These are phyloP conservation scores for Pararge aegeria DNA, from an alignment of 1,140 invertebrate genomes.

Conservation along the genomic window DNA sequence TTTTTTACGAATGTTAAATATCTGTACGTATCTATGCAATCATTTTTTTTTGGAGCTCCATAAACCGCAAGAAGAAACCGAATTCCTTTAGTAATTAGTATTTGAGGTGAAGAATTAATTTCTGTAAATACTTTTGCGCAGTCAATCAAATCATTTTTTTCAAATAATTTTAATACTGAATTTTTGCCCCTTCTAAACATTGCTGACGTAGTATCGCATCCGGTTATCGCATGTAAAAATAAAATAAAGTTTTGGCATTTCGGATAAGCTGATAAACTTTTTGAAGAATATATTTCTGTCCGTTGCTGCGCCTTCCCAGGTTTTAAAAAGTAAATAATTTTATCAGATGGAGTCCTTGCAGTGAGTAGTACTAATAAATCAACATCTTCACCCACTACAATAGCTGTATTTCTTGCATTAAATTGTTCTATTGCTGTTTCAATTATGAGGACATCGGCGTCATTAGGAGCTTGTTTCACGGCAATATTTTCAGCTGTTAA, in stretches of 20 bases:
- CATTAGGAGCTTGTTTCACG: slow-evolving; percentile 42
- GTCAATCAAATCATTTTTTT: not conserved
- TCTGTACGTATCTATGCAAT: slow-evolving; percentile 40
- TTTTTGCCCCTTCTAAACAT: not conserved
- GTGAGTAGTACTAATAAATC: slow-evolving; percentile 47
- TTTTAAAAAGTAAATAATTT: slow-evolving; percentile 55
- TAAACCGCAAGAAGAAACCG: slow-evolving; percentile 51
- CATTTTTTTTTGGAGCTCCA: slow-evolving; percentile 51
- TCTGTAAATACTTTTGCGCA: not conserved
- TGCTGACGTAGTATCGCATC: not conserved
- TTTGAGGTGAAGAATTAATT: not conserved
- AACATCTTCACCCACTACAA: too few relatives aligned
- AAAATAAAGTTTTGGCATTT: slow-evolving; percentile 3
- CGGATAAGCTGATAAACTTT: slow-evolving; percentile 21
- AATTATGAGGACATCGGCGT: slow-evolving; percentile 47
- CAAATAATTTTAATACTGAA: slow-evolving; percentile 9
- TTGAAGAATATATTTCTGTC: slow-evolving; percentile 40
- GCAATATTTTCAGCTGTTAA: slow-evolving; percentile 36
- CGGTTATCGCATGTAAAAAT: slow-evolving; percentile 11
- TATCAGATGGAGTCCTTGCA: slow-evolving; percentile 43
- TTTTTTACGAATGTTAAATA: slow-evolving; percentile 46
- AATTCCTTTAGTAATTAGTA: slow-evolving; percentile 13
- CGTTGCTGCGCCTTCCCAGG: slow-evolving; percentile 49
- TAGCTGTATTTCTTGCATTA: slow-evolving; percentile 37
- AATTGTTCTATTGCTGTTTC: slow-evolving; percentile 49